Percentiles rank a stretch among this genome's conserved stretches.
phyloP scores from a whole-genome alignment of 2,797 vertebrate species.

The Schizothorax lantsangensis region DNA sequence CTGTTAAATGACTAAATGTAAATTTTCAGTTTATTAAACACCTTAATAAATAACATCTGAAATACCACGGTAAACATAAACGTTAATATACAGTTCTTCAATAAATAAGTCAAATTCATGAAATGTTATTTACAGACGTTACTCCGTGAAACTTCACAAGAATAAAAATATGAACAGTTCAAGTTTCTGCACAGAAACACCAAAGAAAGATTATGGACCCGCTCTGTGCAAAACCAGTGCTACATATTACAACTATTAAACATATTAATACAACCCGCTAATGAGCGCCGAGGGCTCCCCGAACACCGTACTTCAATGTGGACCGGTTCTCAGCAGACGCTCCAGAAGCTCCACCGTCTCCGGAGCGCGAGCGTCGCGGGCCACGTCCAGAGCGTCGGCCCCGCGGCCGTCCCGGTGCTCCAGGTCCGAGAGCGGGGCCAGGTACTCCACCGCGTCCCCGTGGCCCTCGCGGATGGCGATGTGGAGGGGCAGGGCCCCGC shows the following conservation, averaged over 20 bases:
- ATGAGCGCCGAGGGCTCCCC: background rate
- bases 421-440: constrained; percentile 83
- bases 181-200: constrained; percentile 74
- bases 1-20: too few relatives aligned
- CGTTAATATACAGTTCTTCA: constrained; percentile 76
- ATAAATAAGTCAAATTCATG: constrained; percentile 78
- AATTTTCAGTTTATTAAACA: constrained; percentile 67
- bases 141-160: constrained; percentile 68
- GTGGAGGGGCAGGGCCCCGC: constrained; percentile 86
- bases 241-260: constrained; percentile 64
- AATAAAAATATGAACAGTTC: constrained; percentile 71
- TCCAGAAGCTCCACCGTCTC: constrained; percentile 75
- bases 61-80: constrained; percentile 76
- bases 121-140: constrained; percentile 74
- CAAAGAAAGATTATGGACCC: constrained; percentile 59
- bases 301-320: constrained; percentile 61
- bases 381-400: constrained; percentile 83
- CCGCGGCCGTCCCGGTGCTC: constrained; percentile 80
- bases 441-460: constrained; percentile 79
- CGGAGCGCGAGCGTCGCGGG: constrained; percentile 69
- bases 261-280: constrained; percentile 7
- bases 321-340: constrained; percentile 56
- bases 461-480: constrained; percentile 84
- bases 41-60: constrained; percentile 83
- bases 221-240: constrained; percentile 83